A percentile compares a stretch with the other conserved stretches of the same genome.
Conservation (phyloP, 2,797 vertebrate genomes). For the Amniataba percoides region DNA sequence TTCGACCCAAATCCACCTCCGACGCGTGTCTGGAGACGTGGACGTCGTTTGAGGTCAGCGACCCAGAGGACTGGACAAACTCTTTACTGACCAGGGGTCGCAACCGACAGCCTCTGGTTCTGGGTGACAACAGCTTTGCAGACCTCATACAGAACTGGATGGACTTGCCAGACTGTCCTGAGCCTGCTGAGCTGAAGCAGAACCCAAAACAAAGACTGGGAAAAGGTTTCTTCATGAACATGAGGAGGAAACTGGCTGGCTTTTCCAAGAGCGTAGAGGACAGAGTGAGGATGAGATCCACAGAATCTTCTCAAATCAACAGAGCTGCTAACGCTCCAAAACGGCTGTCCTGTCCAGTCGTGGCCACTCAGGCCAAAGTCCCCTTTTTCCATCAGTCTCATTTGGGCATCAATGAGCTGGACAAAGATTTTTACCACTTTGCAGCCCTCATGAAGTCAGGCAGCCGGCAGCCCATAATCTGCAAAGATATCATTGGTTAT, state of each 20-base stretch:
- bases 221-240: constrained; percentile 91
- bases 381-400: constrained; percentile 93
- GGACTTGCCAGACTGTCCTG: constrained; percentile 91
- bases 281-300: constrained; percentile 80
- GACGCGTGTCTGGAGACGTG: constrained; percentile 94
- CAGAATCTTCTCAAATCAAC: constrained; percentile 64
- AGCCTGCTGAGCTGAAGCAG: constrained; percentile 74
- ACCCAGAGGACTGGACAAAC: constrained; percentile 93
- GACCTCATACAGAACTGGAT: constrained; percentile 98
- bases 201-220: constrained; percentile 79
- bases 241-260: constrained; percentile 90
- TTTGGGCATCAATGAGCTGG: constrained; percentile 88
- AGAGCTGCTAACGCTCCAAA: constrained; percentile 79
- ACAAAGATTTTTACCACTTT: constrained; percentile 90
- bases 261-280: constrained; percentile 87
- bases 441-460: constrained; percentile 92
- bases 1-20: constrained; percentile 89
- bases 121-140: constrained; percentile 96
- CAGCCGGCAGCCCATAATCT: constrained; percentile 95
- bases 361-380: constrained; percentile 74
- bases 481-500: constrained; percentile 93
- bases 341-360: constrained; percentile 92
- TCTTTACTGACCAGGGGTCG: constrained; percentile 92
- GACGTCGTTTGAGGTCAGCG: constrained; percentile 86
- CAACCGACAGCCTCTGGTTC: constrained; percentile 93